phyloP scores from a whole-genome alignment of 1,140 invertebrate genomes.

The Ditylenchus dipsaci region DNA sequence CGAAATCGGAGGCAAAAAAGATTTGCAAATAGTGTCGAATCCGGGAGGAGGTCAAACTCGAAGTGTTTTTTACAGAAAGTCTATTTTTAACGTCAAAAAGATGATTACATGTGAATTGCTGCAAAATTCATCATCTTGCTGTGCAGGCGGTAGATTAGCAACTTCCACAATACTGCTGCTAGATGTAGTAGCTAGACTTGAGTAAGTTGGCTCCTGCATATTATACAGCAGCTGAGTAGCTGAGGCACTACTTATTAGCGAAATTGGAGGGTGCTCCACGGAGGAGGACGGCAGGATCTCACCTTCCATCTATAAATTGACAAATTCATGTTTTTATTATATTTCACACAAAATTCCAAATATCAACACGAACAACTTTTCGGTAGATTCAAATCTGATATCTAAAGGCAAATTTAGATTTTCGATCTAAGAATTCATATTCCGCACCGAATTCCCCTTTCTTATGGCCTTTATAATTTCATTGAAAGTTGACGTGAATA shows the following conservation, averaged over 20 bases:
- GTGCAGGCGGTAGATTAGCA: neutral
- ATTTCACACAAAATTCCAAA: no score
- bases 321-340: no score
- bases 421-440: no score
- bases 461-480: no score
- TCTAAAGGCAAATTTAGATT: no score
- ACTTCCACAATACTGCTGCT: neutral
- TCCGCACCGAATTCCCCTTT: no score
- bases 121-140: slow-evolving; percentile 12
- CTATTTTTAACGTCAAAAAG: neutral
- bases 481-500: no score
- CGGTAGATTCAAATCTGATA: no score
- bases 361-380: no score
- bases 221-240: neutral
- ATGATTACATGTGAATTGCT: slow-evolving; percentile 28
- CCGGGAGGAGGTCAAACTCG: no score
- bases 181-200: neutral
- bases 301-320: neutral
- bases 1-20: no score
- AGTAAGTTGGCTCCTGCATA: neutral
- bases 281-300: slow-evolving; percentile 1
- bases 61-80: neutral
- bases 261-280: neutral
- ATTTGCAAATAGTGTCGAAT: no score
- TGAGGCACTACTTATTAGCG: neutral